Evolutionary conservation across 2,113 vertebrate species (phyloP).

Genomic region (Tauraco erythrolophus): DNA sequence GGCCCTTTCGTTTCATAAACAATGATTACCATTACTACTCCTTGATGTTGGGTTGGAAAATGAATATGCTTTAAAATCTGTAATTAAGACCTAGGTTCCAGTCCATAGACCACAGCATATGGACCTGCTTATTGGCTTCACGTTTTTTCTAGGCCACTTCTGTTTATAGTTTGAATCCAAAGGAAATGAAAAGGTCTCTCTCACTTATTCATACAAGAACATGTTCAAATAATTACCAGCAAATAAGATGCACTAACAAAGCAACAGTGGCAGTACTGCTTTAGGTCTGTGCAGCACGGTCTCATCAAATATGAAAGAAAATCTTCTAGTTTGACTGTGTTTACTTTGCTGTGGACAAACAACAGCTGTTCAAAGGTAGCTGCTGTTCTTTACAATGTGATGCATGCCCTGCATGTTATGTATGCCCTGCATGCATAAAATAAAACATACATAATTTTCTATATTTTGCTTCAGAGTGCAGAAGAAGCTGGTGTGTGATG

Average conservation of each 20-base stretch:
- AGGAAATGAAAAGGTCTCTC: conserved; percentile 3
- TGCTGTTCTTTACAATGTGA: background rate
- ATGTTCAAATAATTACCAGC: conserved; percentile 35
- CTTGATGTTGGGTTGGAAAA: conserved; percentile 3
- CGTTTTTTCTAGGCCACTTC: background rate
- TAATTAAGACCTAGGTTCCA: conserved; percentile 34
- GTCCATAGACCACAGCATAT: background rate
- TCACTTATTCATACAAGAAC: background rate
- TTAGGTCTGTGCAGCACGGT: background rate
- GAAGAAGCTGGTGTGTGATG: background rate
- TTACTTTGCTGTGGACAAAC: background rate
- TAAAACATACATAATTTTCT: background rate
- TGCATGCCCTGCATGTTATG: background rate
- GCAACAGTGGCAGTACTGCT: background rate
- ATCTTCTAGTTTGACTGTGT: background rate
- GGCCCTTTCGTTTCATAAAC: background rate
- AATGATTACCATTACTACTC: background rate
- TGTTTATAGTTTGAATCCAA: conserved; percentile 41
- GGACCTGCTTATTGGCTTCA: conserved; percentile 6
- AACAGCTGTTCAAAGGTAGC: background rate
- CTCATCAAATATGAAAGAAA: background rate
- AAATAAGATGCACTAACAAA: background rate
- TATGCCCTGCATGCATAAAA: background rate
- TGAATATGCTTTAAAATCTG: background rate
- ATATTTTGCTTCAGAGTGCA: background rate